These are phyloP conservation scores for Intellagama lesueurii DNA, from an alignment of 2,797 vertebrate genomes.

Conservation along the genomic window DNA sequence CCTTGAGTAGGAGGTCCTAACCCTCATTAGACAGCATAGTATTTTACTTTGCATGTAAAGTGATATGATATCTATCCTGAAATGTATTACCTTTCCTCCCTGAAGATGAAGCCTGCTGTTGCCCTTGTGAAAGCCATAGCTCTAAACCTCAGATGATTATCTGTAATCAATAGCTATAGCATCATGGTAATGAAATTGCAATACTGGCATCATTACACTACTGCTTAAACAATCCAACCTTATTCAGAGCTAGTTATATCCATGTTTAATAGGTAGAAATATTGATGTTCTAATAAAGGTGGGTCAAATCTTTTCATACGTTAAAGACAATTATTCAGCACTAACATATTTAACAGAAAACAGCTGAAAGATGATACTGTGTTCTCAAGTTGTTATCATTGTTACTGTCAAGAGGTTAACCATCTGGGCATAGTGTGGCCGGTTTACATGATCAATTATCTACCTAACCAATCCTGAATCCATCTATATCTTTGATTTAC, in stretches of 20 bases:
- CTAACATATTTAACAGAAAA: slow-evolving; percentile 33
- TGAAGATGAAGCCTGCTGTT: slow-evolving; percentile 52
- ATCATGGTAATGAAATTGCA: slow-evolving; percentile 82
- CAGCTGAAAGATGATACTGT: slow-evolving; percentile 9
- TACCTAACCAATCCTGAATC: not conserved
- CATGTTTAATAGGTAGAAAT: slow-evolving; percentile 76
- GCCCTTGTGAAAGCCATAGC: slow-evolving; percentile 66
- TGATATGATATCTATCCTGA: slow-evolving; percentile 39
- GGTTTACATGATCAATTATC: slow-evolving; percentile 11
- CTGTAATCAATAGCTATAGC: slow-evolving; percentile 82
- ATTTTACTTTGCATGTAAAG: slow-evolving; percentile 36
- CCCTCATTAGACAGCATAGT: slow-evolving; percentile 4
- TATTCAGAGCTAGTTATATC: slow-evolving; percentile 64
- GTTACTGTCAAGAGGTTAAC: slow-evolving; percentile 11
- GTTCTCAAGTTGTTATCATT: not conserved
- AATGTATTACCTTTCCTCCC: slow-evolving; percentile 40
- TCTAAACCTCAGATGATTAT: slow-evolving; percentile 75
- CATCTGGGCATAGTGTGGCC: not conserved
- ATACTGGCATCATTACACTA: slow-evolving; percentile 81
- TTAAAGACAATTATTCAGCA: slow-evolving; percentile 31
- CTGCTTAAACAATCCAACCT: slow-evolving; percentile 74
- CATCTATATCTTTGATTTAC: slow-evolving; percentile 1
- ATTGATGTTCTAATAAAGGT: slow-evolving; percentile 70
- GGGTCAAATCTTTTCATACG: slow-evolving; percentile 30
- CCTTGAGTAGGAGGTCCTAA: not conserved